Base-by-base conservation (phyloP, 2,888 invertebrate species). In the Limnephilus marmoratus region DNA sequence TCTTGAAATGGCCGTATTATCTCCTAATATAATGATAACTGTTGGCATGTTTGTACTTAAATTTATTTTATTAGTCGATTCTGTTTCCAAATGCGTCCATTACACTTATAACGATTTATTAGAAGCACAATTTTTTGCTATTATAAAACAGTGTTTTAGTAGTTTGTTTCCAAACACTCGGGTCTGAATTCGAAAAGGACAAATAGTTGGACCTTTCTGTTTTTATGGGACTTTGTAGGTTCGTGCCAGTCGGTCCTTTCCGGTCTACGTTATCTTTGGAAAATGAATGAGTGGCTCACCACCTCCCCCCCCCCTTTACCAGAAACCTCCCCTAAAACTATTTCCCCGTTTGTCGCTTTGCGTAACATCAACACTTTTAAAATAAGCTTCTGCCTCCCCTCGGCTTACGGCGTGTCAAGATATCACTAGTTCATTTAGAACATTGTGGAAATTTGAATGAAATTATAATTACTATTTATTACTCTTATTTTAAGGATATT, bases 241-340 rank as follows among this genome's bases (percentile, higher is more conserved):
- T 93, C 93, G 92, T 93, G 92, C 91, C 81, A 89, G 91, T 80
- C 90, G 80, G 90, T 87, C 87, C 92, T 91, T 93, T 91, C 91
- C 91, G 90, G 81, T 81, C 81, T 91, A 68, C 90, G 88, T 92
- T 93, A 93, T 93, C 92, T 93, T 89, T 86, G 91, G 93, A 88
- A 91, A 91, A 92, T 91, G 91, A 92, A 92, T 91, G 88, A 89
- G 88, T 89, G 88, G 34, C 29, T 41, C 80, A 80, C 88, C 88
- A 89, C 88, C 86, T 41, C 83, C 34, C 11, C 82, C 34, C 11
- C 83, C 41, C 85, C n/a, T n/a, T 85, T 37, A 41, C 37, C 37
- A 49, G 87, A 49, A 15, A 3, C 83, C 87, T 18, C 87, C 82
- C 90, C 90, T 53, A 80, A 45, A 81, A 90, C 82, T 90, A 90